A percentile compares a stretch with the other conserved stretches of the same genome.
Evolutionary conservation across 2,113 vertebrate genomes (phyloP).

Genomic region (Alces alces): DNA sequence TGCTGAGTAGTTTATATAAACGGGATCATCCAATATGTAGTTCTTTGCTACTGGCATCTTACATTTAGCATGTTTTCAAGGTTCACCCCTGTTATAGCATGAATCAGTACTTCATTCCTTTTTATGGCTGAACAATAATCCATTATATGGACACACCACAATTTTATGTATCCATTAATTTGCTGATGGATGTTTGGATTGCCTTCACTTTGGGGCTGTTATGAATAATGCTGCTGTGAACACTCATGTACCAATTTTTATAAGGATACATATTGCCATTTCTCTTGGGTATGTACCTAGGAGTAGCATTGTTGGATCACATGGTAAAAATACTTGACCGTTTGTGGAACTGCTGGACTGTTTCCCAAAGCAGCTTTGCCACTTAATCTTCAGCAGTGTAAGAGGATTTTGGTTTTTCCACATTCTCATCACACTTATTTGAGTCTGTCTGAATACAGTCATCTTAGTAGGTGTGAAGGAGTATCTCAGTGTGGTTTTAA

Average conservation of each 20-base stretch:
- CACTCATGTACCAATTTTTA: background rate
- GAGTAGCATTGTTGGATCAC: background rate
- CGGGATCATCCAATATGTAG: background rate
- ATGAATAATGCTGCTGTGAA: background rate
- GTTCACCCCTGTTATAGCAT: background rate
- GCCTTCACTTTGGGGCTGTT: background rate
- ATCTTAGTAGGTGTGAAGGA: background rate
- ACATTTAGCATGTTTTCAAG: background rate
- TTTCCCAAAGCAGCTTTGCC: background rate
- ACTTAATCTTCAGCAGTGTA: background rate
- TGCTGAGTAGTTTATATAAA: background rate
- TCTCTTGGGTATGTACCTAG: background rate
- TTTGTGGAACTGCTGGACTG: background rate
- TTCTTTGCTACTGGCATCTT: background rate
- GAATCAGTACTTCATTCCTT: background rate
- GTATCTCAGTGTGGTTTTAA: background rate
- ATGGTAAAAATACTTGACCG: background rate
- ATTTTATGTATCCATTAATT: background rate
- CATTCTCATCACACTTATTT: background rate
- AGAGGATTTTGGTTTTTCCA: background rate
- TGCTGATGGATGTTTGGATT: background rate
- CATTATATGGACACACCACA: background rate
- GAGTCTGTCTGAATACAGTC: background rate
- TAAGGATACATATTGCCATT: background rate
- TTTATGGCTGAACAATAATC: background rate